Base-by-base conservation (phyloP, 2,888 invertebrate species). In the Lepidocyrtoides sp. region DNA sequence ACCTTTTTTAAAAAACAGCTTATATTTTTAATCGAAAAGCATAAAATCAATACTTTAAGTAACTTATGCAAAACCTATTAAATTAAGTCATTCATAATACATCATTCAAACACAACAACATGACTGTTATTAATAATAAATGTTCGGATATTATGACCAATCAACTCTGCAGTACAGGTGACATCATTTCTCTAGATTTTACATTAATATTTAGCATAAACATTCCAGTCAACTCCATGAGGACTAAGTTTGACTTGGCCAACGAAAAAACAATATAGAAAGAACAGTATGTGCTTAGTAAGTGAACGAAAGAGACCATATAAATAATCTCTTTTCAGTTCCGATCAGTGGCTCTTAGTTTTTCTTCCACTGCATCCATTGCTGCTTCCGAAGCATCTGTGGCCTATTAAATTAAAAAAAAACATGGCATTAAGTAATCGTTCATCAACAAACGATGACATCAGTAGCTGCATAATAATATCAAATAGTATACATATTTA, bases 321-420 rank as follows among this genome's bases (percentile, higher is more conserved):
- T 63, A 32, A 63, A 69, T 29, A 66, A 63, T 77, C 63, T 81
- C 81, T 57, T 32, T 72, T 91, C 88, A 98, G 96, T 98, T 98
- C 96, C 98, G 98, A 96, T 98, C 98, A 95, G 98, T 98, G 96
- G 98, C 97, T 96, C 98, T 97, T 95, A 98, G 97, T 96, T 98
- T 98, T 96, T 98, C 98, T 95, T 98, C 98, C 94, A 98, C 98
- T 94, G 98, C 98, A 95, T 98, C 98, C 95, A 98, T 97, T 94
- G 98, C 98, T 94, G 98, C 98, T 96, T 99, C 99, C 94, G 98
- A 97, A 95, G 98, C 96, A 96, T 99, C 99, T 95, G 98, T 99
- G 95, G 99, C 98, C 96, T 98, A 94, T 91, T 79, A 91, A 79
- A 84, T 81, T 29, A 57, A 72, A 79, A 85, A 84, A 57, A 12